Percentiles rank a stretch among this genome's conserved stretches.
phyloP scores from a whole-genome alignment of 2,888 invertebrate genomes.

The Platynereis dumerilii region DNA sequence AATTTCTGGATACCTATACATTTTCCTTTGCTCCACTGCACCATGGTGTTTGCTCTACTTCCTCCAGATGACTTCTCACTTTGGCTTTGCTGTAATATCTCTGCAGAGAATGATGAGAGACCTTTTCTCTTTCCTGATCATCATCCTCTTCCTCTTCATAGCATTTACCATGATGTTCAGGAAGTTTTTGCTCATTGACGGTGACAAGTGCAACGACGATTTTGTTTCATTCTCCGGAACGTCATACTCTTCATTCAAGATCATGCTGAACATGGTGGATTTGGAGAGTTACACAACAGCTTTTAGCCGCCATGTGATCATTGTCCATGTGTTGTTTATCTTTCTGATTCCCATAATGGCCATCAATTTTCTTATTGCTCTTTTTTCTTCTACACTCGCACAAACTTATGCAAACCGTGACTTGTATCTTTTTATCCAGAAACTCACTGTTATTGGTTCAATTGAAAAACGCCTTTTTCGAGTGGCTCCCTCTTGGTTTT shows the following conservation, averaged over 20 bases:
- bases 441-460: background rate
- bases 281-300: background rate
- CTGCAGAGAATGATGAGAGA: slow-evolving; percentile 10
- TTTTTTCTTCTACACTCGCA: slow-evolving; percentile 1
- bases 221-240: background rate
- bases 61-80: background rate
- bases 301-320: background rate
- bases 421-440: background rate
- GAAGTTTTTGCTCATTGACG: background rate
- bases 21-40: no score
- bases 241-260: slow-evolving; percentile 1
- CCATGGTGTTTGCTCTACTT: slow-evolving; percentile 8
- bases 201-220: background rate
- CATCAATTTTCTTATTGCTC: slow-evolving; percentile 16
- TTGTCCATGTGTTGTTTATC: slow-evolving; percentile 4
- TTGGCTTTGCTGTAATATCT: slow-evolving; percentile 6
- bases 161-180: background rate
- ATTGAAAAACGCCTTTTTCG: slow-evolving; percentile 2
- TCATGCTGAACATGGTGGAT: slow-evolving; percentile 10
- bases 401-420: background rate
- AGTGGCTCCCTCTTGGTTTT: no score
- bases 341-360: slow-evolving; percentile 10
- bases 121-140: background rate
- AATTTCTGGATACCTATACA: no score
- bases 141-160: background rate